A percentile compares a stretch with the other conserved stretches of the same genome.
Conservation (phyloP, 2,888 invertebrate genomes). For the Cataglyphis rosenhaueri region DNA sequence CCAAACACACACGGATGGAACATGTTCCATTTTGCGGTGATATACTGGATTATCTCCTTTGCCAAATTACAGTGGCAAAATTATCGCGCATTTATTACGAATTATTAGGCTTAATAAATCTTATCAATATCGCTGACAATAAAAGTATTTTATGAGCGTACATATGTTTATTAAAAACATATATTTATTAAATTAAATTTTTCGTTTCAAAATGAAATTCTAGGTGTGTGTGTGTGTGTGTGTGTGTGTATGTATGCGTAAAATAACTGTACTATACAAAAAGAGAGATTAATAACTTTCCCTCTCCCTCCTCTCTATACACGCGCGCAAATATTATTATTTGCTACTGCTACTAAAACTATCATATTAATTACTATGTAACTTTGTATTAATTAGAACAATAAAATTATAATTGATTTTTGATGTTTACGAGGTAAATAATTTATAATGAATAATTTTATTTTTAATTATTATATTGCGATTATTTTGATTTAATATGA, state of each 20-base stretch:
- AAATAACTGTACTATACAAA: background rate
- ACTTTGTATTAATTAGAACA: background rate
- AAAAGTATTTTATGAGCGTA: background rate
- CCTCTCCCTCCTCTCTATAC: background rate
- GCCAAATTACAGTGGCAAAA: constrained; percentile 11
- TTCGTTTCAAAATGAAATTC: background rate
- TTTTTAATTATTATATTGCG: background rate
- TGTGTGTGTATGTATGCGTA: background rate
- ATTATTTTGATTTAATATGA: background rate
- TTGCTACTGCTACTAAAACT: background rate
- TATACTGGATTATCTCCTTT: constrained; percentile 32
- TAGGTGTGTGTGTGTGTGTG: too few relatives aligned
- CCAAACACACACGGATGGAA: constrained; percentile 12
- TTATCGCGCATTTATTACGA: background rate
- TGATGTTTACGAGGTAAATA: background rate
- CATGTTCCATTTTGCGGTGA: constrained; percentile 35
- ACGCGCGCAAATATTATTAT: background rate
- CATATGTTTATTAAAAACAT: background rate
- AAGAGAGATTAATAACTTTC: background rate
- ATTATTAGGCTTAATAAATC: constrained; percentile 27
- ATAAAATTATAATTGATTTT: background rate
- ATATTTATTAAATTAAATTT: background rate
- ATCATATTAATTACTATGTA: background rate
- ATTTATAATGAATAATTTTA: constrained; percentile 1
- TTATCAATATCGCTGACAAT: background rate